Evolutionary conservation across 2,113 vertebrate genomes (phyloP).

Genomic region (Calyptommatus sinebrachiatus): DNA sequence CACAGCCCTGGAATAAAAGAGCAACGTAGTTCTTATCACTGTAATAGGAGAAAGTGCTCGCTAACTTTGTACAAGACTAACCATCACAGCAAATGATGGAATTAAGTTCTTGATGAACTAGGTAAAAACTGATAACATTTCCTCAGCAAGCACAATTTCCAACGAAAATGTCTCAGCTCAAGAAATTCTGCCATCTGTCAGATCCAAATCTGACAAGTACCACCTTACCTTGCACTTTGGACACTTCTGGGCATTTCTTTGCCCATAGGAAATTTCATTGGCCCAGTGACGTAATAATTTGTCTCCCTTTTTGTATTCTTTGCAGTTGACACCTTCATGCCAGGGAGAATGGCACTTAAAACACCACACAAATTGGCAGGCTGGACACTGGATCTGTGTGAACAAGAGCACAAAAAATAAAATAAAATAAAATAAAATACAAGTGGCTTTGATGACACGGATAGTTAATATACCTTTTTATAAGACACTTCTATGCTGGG

Average conservation of each 20-base stretch:
- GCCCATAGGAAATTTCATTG: constrained; percentile 93
- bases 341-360: constrained; percentile 98
- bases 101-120: constrained; percentile 8
- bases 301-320: constrained; percentile 95
- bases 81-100: neutral
- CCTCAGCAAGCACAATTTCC: neutral
- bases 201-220: constrained; percentile 1
- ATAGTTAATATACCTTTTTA: neutral
- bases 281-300: constrained; percentile 95
- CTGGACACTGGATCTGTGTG: constrained; percentile 88
- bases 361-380: constrained; percentile 98
- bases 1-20: no score
- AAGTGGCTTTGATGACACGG: neutral
- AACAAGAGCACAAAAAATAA: constrained; percentile 40
- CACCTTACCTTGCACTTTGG: constrained; percentile 91
- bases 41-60: neutral
- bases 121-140: neutral
- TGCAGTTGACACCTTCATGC: constrained; percentile 95
- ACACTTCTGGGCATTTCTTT: constrained; percentile 98
- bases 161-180: neutral
- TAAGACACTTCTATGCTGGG: no score
- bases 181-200: neutral
- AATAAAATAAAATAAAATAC: constrained; percentile 32
- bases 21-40: no score
- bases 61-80: constrained; percentile 3